Conservation (phyloP, 2,797 vertebrate species). For the Urophycis tenuis region DNA sequence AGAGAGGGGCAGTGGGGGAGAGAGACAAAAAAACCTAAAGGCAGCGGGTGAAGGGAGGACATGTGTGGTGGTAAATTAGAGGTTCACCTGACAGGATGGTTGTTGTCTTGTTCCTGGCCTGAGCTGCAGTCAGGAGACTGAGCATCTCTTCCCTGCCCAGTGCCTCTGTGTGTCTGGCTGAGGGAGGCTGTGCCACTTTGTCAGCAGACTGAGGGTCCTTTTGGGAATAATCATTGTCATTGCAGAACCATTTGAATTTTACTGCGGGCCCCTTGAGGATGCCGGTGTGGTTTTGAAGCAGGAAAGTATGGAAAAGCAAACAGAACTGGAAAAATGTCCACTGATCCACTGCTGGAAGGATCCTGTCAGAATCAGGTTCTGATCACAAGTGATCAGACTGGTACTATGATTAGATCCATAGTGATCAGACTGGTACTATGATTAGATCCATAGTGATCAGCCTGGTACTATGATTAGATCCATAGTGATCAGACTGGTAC, state of each 20-base stretch:
- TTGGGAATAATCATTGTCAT: constrained; percentile 30
- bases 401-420: not conserved
- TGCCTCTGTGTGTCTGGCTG: not conserved
- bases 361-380: not conserved
- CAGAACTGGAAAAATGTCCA: not conserved
- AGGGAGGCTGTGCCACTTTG: not conserved
- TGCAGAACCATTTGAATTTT: not conserved
- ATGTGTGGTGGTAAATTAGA: not conserved
- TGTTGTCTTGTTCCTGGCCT: not conserved
- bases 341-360: not conserved
- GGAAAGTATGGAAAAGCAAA: not conserved
- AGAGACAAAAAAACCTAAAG: not conserved
- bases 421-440: too few species aligned
- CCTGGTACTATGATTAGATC: too few species aligned
- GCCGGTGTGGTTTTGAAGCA: not conserved
- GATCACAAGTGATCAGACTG: not conserved
- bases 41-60: not conserved
- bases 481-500: too few species aligned
- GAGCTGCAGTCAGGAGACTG: not conserved
- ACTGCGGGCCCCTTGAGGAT: constrained; percentile 14
- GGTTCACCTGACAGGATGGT: not conserved
- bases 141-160: not conserved
- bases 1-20: not conserved
- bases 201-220: constrained; percentile 19
- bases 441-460: too few species aligned